These are phyloP conservation scores for Elysia crispata DNA, from an alignment of 2,888 invertebrate species.

Conservation along the genomic window DNA sequence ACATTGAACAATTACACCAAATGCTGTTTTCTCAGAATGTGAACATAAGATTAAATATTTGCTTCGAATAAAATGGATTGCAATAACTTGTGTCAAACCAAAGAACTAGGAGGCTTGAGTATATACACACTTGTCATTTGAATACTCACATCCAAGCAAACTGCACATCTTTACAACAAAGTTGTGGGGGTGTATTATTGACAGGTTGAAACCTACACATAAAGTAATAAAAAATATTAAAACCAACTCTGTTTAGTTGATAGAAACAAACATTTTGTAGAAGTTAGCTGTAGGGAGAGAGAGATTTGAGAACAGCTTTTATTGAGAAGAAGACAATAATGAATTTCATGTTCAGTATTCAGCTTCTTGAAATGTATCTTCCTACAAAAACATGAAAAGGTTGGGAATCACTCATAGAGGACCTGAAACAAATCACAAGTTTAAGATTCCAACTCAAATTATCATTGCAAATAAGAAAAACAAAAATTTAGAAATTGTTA, in stretches of 20 bases:
- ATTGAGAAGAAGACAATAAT: not conserved
- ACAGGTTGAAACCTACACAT: slow-evolving; percentile 44
- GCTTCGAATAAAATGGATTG: too few species aligned
- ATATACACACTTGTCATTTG: not conserved
- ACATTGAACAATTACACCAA: too few species aligned
- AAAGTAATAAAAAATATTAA: too few species aligned
- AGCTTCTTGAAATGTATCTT: not conserved
- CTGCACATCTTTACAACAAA: slow-evolving; percentile 46
- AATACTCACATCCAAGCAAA: slow-evolving; percentile 42
- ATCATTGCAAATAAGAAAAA: too few species aligned
- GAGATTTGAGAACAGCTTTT: too few species aligned
- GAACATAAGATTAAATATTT: too few species aligned
- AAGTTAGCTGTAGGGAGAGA: not conserved
- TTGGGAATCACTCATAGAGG: not conserved
- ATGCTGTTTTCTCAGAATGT: too few species aligned
- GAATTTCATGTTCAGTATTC: not conserved
- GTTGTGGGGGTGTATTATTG: slow-evolving; percentile 47
- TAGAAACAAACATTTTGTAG: too few species aligned
- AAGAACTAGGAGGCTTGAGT: not conserved
- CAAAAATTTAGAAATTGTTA: too few species aligned
- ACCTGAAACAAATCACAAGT: too few species aligned
- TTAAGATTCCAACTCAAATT: too few species aligned
- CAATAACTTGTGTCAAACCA: not conserved
- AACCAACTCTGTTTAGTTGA: too few species aligned
- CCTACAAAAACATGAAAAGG: not conserved